phyloP scores from a whole-genome alignment of 2,113 vertebrate species.

The Elephas maximus region DNA sequence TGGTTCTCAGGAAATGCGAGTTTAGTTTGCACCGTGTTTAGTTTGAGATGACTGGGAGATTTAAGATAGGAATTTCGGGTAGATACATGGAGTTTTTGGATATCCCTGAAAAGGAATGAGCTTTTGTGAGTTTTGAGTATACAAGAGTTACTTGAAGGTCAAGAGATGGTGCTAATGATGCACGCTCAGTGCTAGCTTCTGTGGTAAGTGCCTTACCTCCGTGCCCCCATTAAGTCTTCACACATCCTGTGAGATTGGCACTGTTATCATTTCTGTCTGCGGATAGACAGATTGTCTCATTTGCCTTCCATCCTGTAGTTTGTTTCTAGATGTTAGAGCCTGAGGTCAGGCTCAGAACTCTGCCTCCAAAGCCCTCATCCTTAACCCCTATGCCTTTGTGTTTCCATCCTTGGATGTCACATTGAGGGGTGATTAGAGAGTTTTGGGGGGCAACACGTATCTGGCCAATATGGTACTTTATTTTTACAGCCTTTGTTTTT shows the following conservation, averaged over 20 bases:
- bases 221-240: background rate
- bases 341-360: background rate
- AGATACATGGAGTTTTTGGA: background rate
- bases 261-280: background rate
- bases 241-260: background rate
- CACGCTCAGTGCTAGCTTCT: background rate
- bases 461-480: background rate
- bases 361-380: background rate
- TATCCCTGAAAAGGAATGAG: background rate
- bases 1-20: background rate
- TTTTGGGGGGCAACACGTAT: background rate
- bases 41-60: background rate
- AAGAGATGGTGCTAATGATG: background rate
- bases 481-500: background rate
- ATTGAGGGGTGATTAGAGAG: background rate
- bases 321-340: background rate
- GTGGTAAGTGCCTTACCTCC: background rate
- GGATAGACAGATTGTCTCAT: background rate
- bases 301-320: background rate
- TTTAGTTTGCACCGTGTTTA: background rate
- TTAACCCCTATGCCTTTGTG: background rate
- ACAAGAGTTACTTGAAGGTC: background rate
- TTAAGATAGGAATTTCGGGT: background rate
- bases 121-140: background rate
- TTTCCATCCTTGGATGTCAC: background rate